Conservation (phyloP, 2,797 vertebrate species). For the Onychomys leucogaster region DNA sequence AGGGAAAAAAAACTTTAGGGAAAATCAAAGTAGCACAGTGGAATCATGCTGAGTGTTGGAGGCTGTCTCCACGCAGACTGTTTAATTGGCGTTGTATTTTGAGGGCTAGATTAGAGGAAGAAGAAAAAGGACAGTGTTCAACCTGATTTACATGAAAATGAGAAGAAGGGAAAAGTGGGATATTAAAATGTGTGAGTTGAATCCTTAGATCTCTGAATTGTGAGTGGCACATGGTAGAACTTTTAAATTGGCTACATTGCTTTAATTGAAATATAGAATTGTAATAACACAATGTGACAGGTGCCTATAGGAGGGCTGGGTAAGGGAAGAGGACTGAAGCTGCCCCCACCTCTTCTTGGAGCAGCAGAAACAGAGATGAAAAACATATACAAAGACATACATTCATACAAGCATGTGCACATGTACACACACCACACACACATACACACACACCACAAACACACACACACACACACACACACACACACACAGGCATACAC, state of each 20-base stretch:
- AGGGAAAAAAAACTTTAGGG: slow-evolving; percentile 43
- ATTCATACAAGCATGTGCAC: background rate
- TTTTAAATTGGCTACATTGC: slow-evolving; percentile 75
- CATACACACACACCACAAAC: background rate
- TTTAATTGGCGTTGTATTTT: slow-evolving; percentile 84
- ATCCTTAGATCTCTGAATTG: slow-evolving; percentile 74
- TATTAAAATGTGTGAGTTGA: slow-evolving; percentile 71
- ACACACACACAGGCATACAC: background rate
- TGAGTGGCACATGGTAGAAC: slow-evolving; percentile 57
- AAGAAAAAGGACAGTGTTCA: slow-evolving; percentile 79
- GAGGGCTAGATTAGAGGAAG: slow-evolving; percentile 81
- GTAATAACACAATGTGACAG: slow-evolving; percentile 74
- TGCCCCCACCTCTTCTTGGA: slow-evolving; percentile 61
- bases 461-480: background rate
- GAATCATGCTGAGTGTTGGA: slow-evolving; percentile 66
- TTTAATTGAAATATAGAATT: slow-evolving; percentile 78
- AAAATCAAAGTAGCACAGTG: slow-evolving; percentile 62
- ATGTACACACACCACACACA: background rate
- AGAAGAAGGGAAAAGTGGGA: slow-evolving; percentile 67
- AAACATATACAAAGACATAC: background rate
- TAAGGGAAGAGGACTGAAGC: background rate
- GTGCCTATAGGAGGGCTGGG: slow-evolving; percentile 20
- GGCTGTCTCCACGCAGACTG: background rate
- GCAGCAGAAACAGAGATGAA: background rate
- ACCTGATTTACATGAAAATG: slow-evolving; percentile 83